A percentile compares a stretch with the other conserved stretches of the same genome.
Evolutionary conservation across 2,113 vertebrate genomes (phyloP).

Genomic region (Tragelaphus scriptus): DNA sequence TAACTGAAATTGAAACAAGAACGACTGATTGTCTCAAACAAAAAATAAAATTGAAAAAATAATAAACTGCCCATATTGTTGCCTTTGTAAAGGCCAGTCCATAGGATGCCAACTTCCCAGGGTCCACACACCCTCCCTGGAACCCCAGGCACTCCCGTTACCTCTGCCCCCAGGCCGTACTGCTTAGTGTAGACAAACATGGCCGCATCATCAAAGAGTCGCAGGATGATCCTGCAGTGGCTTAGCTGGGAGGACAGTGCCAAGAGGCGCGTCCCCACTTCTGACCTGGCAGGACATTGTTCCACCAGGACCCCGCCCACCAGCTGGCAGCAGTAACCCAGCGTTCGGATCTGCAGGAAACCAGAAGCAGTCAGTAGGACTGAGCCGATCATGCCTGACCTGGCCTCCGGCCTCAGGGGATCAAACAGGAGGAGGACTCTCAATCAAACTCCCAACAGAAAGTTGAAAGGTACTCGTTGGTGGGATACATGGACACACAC

Average conservation of each 20-base stretch:
- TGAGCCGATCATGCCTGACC: not conserved
- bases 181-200: constrained; percentile 87
- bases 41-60: not conserved
- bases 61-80: not conserved
- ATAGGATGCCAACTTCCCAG: not conserved
- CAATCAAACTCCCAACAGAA: not conserved
- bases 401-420: accelerated
- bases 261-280: constrained; percentile 84
- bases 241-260: constrained; percentile 89
- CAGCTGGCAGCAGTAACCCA: constrained; percentile 91
- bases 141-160: constrained; percentile 59
- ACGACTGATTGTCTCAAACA: not conserved
- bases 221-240: constrained; percentile 89
- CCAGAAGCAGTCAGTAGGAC: not conserved
- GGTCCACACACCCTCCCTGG: not conserved
- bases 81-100: not conserved
- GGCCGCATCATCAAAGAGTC: constrained; percentile 93
- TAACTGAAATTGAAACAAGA: not conserved
- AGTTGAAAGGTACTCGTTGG: not conserved
- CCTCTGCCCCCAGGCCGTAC: constrained; percentile 89
- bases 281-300: constrained; percentile 48
- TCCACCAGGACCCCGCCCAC: constrained; percentile 85
- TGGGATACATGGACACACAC: not conserved
- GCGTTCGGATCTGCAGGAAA: constrained; percentile 83
- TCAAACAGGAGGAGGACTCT: not conserved